Evolutionary conservation across 2,888 invertebrate genomes (phyloP).

Genomic region (Callyntrura sp.): DNA sequence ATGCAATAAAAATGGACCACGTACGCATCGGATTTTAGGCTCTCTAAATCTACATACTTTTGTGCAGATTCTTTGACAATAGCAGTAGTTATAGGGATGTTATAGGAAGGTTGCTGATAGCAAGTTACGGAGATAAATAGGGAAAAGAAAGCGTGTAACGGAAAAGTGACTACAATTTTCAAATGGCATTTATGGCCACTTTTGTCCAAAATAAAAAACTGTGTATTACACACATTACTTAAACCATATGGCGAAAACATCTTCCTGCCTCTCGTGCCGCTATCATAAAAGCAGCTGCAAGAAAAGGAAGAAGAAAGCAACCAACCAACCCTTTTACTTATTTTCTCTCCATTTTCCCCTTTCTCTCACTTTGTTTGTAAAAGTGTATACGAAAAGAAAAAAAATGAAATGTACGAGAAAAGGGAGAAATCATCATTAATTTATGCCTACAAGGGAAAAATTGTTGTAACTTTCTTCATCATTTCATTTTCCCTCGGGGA

Average conservation of each 20-base stretch:
- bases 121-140: neutral
- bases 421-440: slow-evolving; percentile 81
- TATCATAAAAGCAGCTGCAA: neutral
- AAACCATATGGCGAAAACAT: slow-evolving; percentile 7
- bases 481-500: slow-evolving; percentile 79
- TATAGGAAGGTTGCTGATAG: neutral
- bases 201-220: neutral
- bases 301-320: slow-evolving; percentile 72
- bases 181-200: slow-evolving; percentile 63
- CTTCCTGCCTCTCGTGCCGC: slow-evolving; percentile 44
- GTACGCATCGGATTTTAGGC: too few relatives aligned
- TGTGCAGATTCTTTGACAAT: too few relatives aligned
- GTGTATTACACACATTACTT: neutral
- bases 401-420: slow-evolving; percentile 62
- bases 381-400: neutral
- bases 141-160: neutral
- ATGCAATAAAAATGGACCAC: neutral
- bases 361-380: slow-evolving; percentile 38
- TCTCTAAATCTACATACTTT: neutral
- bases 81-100: too few relatives aligned
- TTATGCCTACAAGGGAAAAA: slow-evolving; percentile 80
- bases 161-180: slow-evolving; percentile 70
- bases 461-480: slow-evolving; percentile 79
- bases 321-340: slow-evolving; percentile 8
- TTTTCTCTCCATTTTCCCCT: too few relatives aligned